These are phyloP conservation scores for Oreocharis arfaki DNA, from an alignment of 2,113 vertebrate species.

Conservation along the genomic window DNA sequence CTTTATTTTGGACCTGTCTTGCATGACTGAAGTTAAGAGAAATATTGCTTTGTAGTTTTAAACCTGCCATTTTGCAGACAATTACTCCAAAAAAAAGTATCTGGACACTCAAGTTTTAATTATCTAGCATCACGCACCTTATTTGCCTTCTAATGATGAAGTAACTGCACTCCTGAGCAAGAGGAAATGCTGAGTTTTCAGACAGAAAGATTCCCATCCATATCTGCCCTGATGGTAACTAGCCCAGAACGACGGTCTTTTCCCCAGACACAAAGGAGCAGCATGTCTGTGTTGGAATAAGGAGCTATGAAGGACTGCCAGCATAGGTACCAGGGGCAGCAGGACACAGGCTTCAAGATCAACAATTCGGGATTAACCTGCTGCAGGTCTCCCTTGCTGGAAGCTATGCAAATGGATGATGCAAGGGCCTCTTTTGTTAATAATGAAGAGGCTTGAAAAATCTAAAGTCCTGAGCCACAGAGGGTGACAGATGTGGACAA, in stretches of 20 bases:
- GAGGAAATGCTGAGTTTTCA: background rate
- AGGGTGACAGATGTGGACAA: background rate
- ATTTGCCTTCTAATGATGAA: background rate
- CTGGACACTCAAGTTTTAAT: background rate
- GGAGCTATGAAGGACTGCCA: background rate
- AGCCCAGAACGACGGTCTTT: background rate
- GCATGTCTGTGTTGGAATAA: background rate
- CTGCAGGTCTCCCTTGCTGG: background rate
- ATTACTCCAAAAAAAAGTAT: background rate
- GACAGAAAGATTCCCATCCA: background rate
- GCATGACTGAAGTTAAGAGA: background rate
- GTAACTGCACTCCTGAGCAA: background rate
- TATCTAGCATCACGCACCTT: background rate
- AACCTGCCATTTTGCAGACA: background rate
- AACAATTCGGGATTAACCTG: background rate
- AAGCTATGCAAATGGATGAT: background rate
- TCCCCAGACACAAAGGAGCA: background rate
- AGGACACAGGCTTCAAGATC: background rate
- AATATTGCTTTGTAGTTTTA: background rate
- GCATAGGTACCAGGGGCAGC: background rate
- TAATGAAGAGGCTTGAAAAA: background rate
- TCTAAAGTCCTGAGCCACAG: background rate
- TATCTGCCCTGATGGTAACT: background rate
- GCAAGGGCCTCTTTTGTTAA: background rate
- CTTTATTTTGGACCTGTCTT: background rate